phyloP scores from a whole-genome alignment of 1,140 invertebrate species.

The Dreissena polymorpha region DNA sequence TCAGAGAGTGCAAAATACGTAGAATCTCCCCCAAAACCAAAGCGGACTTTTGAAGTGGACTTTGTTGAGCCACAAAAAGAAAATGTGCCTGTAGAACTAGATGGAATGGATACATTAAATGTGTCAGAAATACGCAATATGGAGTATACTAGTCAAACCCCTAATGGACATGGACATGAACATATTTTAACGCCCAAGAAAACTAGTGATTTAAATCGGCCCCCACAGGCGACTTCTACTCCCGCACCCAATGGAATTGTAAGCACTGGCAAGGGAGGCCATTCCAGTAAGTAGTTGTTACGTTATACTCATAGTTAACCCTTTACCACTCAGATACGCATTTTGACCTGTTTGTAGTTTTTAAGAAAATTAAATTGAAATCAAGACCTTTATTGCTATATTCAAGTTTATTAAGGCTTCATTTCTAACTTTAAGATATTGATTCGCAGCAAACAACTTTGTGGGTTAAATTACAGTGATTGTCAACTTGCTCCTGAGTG shows the following conservation, averaged over 20 bases:
- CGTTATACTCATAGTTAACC: background rate
- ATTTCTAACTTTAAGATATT: too few species aligned
- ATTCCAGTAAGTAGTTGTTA: constrained; percentile 39
- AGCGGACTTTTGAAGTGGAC: constrained; percentile 49
- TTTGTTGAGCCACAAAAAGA: constrained; percentile 55
- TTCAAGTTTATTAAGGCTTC: too few species aligned
- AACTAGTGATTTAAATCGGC: constrained; percentile 57
- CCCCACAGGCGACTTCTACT: constrained; percentile 67
- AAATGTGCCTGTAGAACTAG: constrained; percentile 39
- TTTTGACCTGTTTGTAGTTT: too few species aligned
- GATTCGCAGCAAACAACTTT: too few species aligned
- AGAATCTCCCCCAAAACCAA: constrained; percentile 54
- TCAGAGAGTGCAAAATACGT: constrained; percentile 15
- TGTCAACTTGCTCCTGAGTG: too few species aligned
- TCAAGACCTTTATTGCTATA: too few species aligned
- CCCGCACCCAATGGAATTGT: constrained; percentile 65
- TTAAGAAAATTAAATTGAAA: too few species aligned
- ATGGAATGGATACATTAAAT: constrained; percentile 37
- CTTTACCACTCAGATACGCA: too few species aligned
- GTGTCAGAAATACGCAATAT: constrained; percentile 48
- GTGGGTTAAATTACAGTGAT: too few species aligned
- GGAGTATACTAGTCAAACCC: constrained; percentile 45
- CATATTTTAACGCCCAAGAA: constrained; percentile 65
- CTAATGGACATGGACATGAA: constrained; percentile 50
- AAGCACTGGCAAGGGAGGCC: constrained; percentile 54